phyloP scores from a whole-genome alignment of 2,888 invertebrate species.

The Acanthococcus lagerstroemiae region DNA sequence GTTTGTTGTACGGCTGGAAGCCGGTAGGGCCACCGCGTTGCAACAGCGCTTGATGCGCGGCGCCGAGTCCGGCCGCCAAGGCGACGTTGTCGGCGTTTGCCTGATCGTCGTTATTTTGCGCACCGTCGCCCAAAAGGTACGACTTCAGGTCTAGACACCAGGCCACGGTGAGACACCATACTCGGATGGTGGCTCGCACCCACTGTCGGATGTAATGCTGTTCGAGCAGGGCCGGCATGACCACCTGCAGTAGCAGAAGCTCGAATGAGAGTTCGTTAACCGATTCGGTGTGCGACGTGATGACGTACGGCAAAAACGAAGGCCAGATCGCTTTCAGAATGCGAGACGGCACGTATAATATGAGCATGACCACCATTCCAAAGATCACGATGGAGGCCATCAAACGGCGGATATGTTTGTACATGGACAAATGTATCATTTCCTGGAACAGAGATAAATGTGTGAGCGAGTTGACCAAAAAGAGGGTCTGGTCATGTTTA shows the following conservation, averaged over 20 bases:
- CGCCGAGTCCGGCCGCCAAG: slow-evolving; percentile 50
- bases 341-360: slow-evolving; percentile 90
- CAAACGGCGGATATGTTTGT: slow-evolving; percentile 79
- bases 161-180: slow-evolving; percentile 77
- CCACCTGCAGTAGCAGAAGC: slow-evolving; percentile 80
- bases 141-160: slow-evolving; percentile 78
- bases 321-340: slow-evolving; percentile 71
- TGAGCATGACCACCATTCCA: slow-evolving; percentile 87
- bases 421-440: slow-evolving; percentile 95
- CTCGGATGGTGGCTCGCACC: slow-evolving; percentile 77
- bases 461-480: not conserved
- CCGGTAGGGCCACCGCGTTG: slow-evolving; percentile 67
- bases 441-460: slow-evolving; percentile 47
- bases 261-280: slow-evolving; percentile 92
- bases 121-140: slow-evolving; percentile 67
- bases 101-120: slow-evolving; percentile 20
- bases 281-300: slow-evolving; percentile 69
- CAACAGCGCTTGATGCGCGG: slow-evolving; percentile 79
- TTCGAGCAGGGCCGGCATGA: slow-evolving; percentile 89
- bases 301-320: slow-evolving; percentile 87
- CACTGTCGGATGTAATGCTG: slow-evolving; percentile 92
- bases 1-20: slow-evolving; percentile 82
- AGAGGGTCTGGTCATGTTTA: not conserved
- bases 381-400: slow-evolving; percentile 91
- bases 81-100: slow-evolving; percentile 42